Evolutionary conservation across 2,888 invertebrate species (phyloP).

Genomic region (Uropetala carovei): DNA sequence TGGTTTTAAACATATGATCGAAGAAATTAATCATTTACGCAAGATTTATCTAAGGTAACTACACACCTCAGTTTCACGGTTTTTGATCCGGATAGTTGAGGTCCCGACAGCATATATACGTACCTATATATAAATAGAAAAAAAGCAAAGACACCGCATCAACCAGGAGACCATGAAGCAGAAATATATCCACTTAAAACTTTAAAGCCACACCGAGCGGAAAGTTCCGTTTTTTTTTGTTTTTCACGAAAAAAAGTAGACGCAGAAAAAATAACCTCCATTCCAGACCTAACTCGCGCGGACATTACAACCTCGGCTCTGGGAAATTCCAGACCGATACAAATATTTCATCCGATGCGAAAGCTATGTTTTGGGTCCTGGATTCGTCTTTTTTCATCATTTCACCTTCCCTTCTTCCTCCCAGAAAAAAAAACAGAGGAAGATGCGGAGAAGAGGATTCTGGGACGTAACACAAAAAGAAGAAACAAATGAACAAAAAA

Average conservation of each 20-base stretch:
- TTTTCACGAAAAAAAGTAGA: background rate
- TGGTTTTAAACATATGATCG: background rate
- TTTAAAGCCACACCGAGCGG: background rate
- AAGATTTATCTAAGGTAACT: background rate
- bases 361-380: background rate
- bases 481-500: background rate
- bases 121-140: background rate
- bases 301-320: background rate
- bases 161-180: conserved; percentile 11
- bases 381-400: background rate
- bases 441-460: conserved; percentile 14
- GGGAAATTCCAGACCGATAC: background rate
- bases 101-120: background rate
- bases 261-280: background rate
- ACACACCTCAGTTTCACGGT: background rate
- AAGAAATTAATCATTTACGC: conserved; percentile 5
- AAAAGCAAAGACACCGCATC: background rate
- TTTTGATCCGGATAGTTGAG: background rate
- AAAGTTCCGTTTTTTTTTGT: background rate
- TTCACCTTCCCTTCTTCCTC: background rate
- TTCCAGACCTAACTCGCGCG: background rate
- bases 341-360: conserved; percentile 28
- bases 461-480: background rate
- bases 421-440: background rate
- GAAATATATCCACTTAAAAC: background rate